A percentile compares a stretch with the other conserved stretches of the same genome.
Conservation (phyloP, 2,797 vertebrate species). For the Calcarius lapponicus region DNA sequence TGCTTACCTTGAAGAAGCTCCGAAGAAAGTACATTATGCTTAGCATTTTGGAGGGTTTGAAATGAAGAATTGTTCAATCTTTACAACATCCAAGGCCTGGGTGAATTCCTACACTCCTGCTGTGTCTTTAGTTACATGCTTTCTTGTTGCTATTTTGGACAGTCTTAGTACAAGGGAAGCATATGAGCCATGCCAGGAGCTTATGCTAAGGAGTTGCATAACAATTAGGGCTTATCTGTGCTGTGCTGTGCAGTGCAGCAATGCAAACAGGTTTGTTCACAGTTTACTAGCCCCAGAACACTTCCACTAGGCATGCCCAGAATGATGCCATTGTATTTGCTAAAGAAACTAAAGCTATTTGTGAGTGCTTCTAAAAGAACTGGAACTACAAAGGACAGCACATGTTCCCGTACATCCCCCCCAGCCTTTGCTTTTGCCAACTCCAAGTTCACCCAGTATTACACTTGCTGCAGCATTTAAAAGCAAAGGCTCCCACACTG, state of each 20-base stretch:
- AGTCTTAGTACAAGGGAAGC: conserved; percentile 77
- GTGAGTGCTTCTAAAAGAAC: conserved; percentile 69
- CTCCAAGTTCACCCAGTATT: conserved; percentile 47
- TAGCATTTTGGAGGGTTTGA: conserved; percentile 78
- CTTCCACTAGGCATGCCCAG: conserved; percentile 78
- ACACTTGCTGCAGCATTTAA: not conserved
- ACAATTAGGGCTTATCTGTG: conserved; percentile 79
- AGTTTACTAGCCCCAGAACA: conserved; percentile 73
- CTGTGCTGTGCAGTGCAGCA: conserved; percentile 70
- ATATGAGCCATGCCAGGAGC: conserved; percentile 78
- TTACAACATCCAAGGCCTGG: conserved; percentile 69
- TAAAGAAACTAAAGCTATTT: conserved; percentile 73
- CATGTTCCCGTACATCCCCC: conserved; percentile 57
- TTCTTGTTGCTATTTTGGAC: conserved; percentile 85
- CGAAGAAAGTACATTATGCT: conserved; percentile 84
- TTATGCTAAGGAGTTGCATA: conserved; percentile 83
- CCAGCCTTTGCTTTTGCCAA: conserved; percentile 56
- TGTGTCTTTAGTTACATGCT: conserved; percentile 76
- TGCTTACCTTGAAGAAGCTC: conserved; percentile 87
- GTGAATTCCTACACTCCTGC: conserved; percentile 72
- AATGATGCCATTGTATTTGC: conserved; percentile 74
- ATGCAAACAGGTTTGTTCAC: conserved; percentile 81
- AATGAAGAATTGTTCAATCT: conserved; percentile 54
- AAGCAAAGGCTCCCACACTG: conserved; percentile 34
- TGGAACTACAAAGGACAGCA: conserved; percentile 68